Evolutionary conservation across 1,140 invertebrate species (phyloP).

Genomic region (Heliothis virescens): DNA sequence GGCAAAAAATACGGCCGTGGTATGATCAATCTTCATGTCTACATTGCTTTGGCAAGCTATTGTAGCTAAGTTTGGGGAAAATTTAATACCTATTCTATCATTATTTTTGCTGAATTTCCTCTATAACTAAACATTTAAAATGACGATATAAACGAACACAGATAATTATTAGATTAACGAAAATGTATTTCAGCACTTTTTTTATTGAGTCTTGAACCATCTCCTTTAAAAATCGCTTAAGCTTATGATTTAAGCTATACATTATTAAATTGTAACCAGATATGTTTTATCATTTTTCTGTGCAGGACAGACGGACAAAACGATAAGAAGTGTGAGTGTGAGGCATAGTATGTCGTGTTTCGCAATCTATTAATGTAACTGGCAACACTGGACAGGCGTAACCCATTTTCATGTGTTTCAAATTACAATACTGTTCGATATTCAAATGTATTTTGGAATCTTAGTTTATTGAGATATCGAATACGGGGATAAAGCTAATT

Average conservation of each 20-base stretch:
- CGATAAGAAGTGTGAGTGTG: constrained; percentile 70
- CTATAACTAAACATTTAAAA: too few relatives aligned
- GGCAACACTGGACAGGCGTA: constrained; percentile 19
- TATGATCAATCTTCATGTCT: too few relatives aligned
- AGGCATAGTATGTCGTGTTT: constrained; percentile 65
- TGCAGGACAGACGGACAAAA: constrained; percentile 71
- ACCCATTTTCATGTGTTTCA: constrained; percentile 22
- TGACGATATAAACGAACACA: background rate
- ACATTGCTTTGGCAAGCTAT: too few relatives aligned
- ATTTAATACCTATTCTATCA: too few relatives aligned
- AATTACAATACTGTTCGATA: constrained; percentile 9
- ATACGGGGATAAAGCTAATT: background rate
- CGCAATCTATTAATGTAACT: constrained; percentile 62
- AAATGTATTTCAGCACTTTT: background rate
- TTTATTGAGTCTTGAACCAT: background rate
- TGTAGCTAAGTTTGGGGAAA: too few relatives aligned
- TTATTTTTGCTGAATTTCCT: too few relatives aligned
- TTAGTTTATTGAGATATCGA: background rate
- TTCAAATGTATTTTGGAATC: background rate
- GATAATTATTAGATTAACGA: background rate
- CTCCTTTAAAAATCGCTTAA: constrained; percentile 37
- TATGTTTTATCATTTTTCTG: constrained; percentile 83
- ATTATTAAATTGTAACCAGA: constrained; percentile 75
- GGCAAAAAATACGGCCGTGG: background rate
- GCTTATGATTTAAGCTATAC: constrained; percentile 57